Base-by-base conservation (phyloP, 2,113 vertebrate genomes). In the Chloebia gouldiae region DNA sequence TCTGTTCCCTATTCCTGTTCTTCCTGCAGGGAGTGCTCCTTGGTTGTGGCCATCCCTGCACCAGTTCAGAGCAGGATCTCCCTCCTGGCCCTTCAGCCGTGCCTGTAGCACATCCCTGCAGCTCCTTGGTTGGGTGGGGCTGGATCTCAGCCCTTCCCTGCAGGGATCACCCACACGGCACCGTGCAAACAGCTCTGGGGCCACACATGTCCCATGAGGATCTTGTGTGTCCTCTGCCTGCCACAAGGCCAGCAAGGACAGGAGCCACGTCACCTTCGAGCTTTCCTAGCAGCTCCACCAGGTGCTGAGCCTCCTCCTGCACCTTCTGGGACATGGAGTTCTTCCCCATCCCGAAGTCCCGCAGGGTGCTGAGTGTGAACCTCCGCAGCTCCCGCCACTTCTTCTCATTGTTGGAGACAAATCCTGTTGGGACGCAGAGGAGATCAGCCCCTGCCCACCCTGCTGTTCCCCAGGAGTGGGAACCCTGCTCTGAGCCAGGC, bases 271-370 rank as follows among this genome's bases (percentile, higher is more conserved):
- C 40, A 97, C 93, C 96, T 96, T 85, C 3, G 11, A 81, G 75
- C 39, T 72, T 9, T 39, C n/a, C 18, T 47, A 96, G 54, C 61
- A 69, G 75, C 22, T 96, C 56, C 24, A 91, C 93, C 70, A 98
- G 76, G 25, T 86, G 86, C 71, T 92, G 90, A 4, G 92, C 97
- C 75, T 97, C 96, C 13, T 90, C 39, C 86, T 97, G 97, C 45
- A 98, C 94, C 37, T 82, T 73, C 61, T 92, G 49, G 1, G 95
- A 94, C 88, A 97, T 91, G 11, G 50, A 92, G 77, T 30, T 97
- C 81, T 93, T 97, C 28, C 97, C 97, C 80, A 96, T 96, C 53
- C 97, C 94, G 0, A 98, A 97, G 44, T 88, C 92, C 49, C 90
- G 35, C 45, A 98, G 94, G 4, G 87, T 96, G 37, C 44, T 86